Base-by-base conservation (phyloP, 2,888 invertebrate genomes). In the Nebria brevicollis region DNA sequence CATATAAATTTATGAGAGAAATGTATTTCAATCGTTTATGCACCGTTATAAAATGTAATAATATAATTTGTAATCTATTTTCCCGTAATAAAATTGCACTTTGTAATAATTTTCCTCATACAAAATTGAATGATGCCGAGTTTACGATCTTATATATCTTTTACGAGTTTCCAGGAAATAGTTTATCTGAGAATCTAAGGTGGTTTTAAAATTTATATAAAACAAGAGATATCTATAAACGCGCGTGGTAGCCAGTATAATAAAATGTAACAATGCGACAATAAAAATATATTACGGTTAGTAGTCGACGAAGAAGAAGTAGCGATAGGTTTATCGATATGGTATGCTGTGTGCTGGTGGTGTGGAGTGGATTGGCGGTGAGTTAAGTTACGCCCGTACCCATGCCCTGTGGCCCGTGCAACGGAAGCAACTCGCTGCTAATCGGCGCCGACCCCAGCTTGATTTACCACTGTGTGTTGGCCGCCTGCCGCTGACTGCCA, bases 161-260 rank as follows among this genome's bases (percentile, higher is more conserved):
- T 54, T 54, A 54, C 54, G 54, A 54, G 11, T 54, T 54, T 54
- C 11, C 13, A 13, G 54, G n/a, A 42, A 76, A 77, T 64, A 72
- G 43, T 54, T 72, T 77, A 77, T 77, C 77, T 72, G 26, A 54
- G 64, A 64, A 77, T 77, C 77, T 54, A 72, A 72, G 77, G 72
- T 43, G 34, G 77, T 72, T 77, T 77, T 77, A 77, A 77, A 77
- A 64, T 77, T 54, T 77, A 43, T 54, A 54, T 72, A 77, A 77
- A 77, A 77, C 72, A 77, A 77, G 25, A n/a, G 64, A 70, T 26
- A 77, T 15, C n/a, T 72, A 54, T 54, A 64, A 43, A 34, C 72
- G 72, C 70, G 13, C 66, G 72, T 72, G 42, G 68, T 77, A 25
- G 70, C 70, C 42, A 20, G 34, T 66, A 54, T 68, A 77, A 77